Evolutionary conservation across 2,888 invertebrate species (phyloP), one percentile per base, ranked within the genome.

Genomic region (Pristionchus mayeri): DNA sequence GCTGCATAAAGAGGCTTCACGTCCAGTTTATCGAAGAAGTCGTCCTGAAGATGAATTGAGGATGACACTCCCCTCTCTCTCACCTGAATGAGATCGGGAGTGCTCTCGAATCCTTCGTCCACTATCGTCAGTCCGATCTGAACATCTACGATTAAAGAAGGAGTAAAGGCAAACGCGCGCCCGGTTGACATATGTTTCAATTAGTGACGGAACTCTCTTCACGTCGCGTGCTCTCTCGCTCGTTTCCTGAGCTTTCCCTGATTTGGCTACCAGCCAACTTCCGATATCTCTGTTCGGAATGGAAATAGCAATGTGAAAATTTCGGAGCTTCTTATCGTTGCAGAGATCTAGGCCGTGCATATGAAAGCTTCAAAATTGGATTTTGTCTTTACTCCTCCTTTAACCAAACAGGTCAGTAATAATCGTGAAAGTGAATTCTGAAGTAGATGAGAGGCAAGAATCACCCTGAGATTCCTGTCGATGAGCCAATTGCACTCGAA

Each of bases 401-500:
- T 44, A 9, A 44, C 44, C 44, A 44, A 44, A 13, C 13, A 44
- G 7, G 44, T 9, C 44, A 44, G 6, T 13, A 44, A 9, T 13
- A 44, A 44, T 44, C 13, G 44, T n/a, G 11, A 57, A 24, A 57
- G 57, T 6, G 21, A n/a, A n/a, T 54, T 27, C 63, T n/a, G 37
- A 37, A 37, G 34, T n/a, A 40, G n/a, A 75, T n/a, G 24, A 24
- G 30, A 37, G 71, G 16, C 16, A 0, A 0, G 3, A 16, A 0
- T 44, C 21, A 84, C 84, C 48, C 76, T 40, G 3, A 84, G 78
- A 63, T 84, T 84, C 16, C 84, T 67, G n/a, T 84, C 84, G 1
- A 84, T 7, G 21, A 84, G 78, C 84, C 76, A 78, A 60, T 84
- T 84, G 76, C 76, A 76, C 60, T 81, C 85, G 52, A 85, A 82